These are phyloP conservation scores for Peromyscus melanophrys DNA, from an alignment of 2,797 vertebrate species.

Conservation along the genomic window DNA sequence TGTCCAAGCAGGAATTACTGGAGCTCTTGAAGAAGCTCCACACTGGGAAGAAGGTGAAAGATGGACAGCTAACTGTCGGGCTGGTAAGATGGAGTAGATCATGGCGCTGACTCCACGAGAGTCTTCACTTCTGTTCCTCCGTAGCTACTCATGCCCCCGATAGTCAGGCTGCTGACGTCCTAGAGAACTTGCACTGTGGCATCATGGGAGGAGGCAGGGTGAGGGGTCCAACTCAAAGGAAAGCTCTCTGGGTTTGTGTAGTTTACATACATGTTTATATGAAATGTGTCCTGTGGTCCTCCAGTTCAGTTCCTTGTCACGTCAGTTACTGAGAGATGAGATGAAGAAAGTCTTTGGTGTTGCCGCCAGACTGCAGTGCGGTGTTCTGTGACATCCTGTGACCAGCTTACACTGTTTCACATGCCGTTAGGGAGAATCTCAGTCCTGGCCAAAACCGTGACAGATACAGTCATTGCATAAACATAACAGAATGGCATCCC, in stretches of 20 bases:
- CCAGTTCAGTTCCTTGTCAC: background rate
- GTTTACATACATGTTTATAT: background rate
- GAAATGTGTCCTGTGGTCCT: background rate
- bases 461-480: slow-evolving; percentile 17
- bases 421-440: background rate
- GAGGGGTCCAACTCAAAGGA: background rate
- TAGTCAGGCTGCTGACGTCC: background rate
- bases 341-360: background rate
- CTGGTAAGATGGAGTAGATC: slow-evolving; percentile 90
- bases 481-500: background rate
- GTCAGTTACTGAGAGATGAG: background rate
- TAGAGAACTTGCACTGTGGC: background rate
- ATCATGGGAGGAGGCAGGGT: background rate
- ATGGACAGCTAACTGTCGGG: slow-evolving; percentile 95
- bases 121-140: background rate
- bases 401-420: background rate
- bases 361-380: background rate
- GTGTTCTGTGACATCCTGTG: background rate
- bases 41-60: slow-evolving; percentile 90
- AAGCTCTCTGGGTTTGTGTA: background rate
- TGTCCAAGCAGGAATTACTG: slow-evolving; percentile 94
- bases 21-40: slow-evolving; percentile 93
- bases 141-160: background rate
- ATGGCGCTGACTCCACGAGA: background rate
- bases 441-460: background rate